A percentile compares a stretch with the other conserved stretches of the same genome.
Conservation (phyloP, 1,140 invertebrate species). For the Drosophila takahashii region DNA sequence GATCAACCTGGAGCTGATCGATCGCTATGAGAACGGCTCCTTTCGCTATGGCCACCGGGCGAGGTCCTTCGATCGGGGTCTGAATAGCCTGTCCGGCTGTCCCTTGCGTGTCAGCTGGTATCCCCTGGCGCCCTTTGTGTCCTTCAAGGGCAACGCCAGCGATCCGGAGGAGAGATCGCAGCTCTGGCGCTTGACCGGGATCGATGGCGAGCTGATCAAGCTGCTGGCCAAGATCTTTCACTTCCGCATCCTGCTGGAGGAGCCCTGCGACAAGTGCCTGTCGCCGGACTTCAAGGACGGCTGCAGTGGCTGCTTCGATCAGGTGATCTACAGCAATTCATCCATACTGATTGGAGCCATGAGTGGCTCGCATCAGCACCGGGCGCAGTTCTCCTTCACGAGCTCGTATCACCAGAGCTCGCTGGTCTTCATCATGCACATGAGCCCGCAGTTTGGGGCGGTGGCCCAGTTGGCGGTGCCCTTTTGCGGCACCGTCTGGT, state of each 20-base stretch:
- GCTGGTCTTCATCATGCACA: slow-evolving; percentile 57
- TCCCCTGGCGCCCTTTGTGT: slow-evolving; percentile 44
- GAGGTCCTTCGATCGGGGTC: slow-evolving; percentile 34
- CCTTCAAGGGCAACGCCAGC: slow-evolving; percentile 38
- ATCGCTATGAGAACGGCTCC: slow-evolving; percentile 28
- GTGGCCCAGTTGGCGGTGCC: slow-evolving; percentile 55
- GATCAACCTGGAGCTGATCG: slow-evolving; percentile 29
- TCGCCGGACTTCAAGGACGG: slow-evolving; percentile 8
- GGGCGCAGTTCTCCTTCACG: slow-evolving; percentile 47
- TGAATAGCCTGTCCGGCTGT: slow-evolving; percentile 46
- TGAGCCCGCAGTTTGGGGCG: slow-evolving; percentile 34
- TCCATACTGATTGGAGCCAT: slow-evolving; percentile 62
- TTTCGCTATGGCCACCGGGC: neutral
- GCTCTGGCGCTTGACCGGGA: slow-evolving; percentile 45
- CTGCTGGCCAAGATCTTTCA: slow-evolving; percentile 43
- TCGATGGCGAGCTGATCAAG: slow-evolving; percentile 65
- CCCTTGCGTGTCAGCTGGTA: slow-evolving; percentile 61
- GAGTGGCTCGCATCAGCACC: slow-evolving; percentile 57
- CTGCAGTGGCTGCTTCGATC: slow-evolving; percentile 43
- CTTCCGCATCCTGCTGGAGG: slow-evolving; percentile 46
- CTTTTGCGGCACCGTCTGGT: slow-evolving; percentile 46
- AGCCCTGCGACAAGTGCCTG: slow-evolving; percentile 45
- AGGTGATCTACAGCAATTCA: slow-evolving; percentile 31
- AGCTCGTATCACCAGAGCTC: slow-evolving; percentile 60
- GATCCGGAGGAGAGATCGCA: slow-evolving; percentile 33